Conservation (phyloP, 2,113 vertebrate genomes). For the Sylvilagus bachmani region DNA sequence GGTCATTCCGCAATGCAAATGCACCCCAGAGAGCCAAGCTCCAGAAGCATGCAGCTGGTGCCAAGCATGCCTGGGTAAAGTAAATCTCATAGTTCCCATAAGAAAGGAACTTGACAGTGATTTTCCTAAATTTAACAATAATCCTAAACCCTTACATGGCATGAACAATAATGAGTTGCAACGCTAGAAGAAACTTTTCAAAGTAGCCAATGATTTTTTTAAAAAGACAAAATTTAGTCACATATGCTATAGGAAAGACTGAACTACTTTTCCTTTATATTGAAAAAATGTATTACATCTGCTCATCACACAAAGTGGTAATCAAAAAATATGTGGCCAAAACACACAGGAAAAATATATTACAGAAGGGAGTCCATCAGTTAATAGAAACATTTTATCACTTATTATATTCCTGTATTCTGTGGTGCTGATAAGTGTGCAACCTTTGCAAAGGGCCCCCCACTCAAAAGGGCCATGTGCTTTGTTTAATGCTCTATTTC, state of each 20-base stretch:
- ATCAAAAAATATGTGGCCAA: not conserved
- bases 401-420: not conserved
- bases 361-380: not conserved
- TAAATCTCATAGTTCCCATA: not conserved
- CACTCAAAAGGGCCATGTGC: not conserved
- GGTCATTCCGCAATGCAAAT: not conserved
- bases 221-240: slow-evolving; percentile 8
- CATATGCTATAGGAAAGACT: not conserved
- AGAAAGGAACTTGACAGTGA: not conserved
- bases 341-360: not conserved
- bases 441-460: no score
- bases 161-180: not conserved
- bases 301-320: not conserved
- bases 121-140: not conserved
- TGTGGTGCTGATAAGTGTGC: fast-evolving
- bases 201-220: not conserved
- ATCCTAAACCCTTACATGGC: not conserved
- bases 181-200: not conserved
- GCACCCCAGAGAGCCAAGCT: not conserved
- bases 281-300: slow-evolving; percentile 6
- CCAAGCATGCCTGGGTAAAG: not conserved
- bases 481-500: not conserved
- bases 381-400: not conserved
- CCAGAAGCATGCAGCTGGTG: not conserved
- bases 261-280: slow-evolving; percentile 8